Conservation (phyloP, 2,888 invertebrate genomes). For the Eupithecia dodoneata region DNA sequence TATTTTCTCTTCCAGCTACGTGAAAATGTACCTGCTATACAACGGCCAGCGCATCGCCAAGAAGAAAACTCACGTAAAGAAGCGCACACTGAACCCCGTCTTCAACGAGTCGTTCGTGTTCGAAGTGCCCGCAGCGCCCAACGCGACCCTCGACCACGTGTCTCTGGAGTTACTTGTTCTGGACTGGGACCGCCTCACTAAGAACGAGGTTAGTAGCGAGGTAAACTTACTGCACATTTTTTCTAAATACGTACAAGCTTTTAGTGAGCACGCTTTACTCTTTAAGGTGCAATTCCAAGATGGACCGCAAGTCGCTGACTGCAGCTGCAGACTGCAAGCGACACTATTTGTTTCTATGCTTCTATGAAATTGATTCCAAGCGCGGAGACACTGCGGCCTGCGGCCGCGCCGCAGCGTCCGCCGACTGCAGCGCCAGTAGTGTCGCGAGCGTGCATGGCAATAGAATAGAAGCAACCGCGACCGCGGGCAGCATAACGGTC, state of each 20-base stretch:
- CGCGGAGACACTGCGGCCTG: too few species aligned
- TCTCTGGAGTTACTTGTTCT: slow-evolving; percentile 94
- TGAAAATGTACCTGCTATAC: slow-evolving; percentile 98
- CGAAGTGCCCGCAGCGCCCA: slow-evolving; percentile 92
- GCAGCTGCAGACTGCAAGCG: too few species aligned
- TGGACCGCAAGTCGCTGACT: too few species aligned
- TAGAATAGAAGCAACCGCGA: too few species aligned
- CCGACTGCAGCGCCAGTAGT: too few species aligned
- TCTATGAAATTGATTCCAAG: too few species aligned
- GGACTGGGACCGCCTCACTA: slow-evolving; percentile 99
- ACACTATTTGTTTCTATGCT: too few species aligned
- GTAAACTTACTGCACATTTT: slow-evolving; percentile 25
- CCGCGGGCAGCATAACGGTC: too few species aligned
- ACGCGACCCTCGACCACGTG: slow-evolving; percentile 91
- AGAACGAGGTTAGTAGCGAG: slow-evolving; percentile 91
- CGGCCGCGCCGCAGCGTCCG: too few species aligned
- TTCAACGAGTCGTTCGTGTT: slow-evolving; percentile 99
- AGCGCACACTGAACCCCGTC: slow-evolving; percentile 98
- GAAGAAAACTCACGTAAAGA: slow-evolving; percentile 99
- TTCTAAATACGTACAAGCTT: slow-evolving; percentile 5
- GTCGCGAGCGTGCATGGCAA: too few species aligned
- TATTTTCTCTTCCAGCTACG: slow-evolving; percentile 77
- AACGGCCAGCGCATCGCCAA: slow-evolving; percentile 99
- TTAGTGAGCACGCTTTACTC: neutral
- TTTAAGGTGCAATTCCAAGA: neutral